A percentile compares a stretch with the other conserved stretches of the same genome.
Evolutionary conservation across 2,797 vertebrate genomes (phyloP).

Genomic region (Mus caroli): DNA sequence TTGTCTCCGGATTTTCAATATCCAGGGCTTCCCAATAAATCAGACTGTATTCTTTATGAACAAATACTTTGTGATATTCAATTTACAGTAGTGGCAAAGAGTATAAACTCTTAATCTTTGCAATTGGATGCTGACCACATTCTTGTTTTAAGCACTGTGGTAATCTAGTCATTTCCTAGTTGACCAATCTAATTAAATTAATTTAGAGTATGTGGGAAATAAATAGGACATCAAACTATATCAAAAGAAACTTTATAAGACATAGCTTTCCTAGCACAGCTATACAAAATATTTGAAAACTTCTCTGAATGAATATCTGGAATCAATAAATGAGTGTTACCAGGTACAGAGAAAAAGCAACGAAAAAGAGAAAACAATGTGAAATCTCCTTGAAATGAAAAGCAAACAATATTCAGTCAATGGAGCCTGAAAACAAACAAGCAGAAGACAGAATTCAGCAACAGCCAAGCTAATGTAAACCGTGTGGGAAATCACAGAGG

Average conservation of each 20-base stretch:
- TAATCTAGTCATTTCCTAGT: background rate
- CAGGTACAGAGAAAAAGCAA: background rate
- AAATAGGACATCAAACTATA: conserved; percentile 23
- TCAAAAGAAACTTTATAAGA: background rate
- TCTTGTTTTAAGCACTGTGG: background rate
- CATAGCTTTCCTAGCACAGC: background rate
- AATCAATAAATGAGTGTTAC: conserved; percentile 16
- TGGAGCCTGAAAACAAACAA: conserved; percentile 48
- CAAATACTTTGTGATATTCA: background rate
- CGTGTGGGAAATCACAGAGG: conserved; percentile 3
- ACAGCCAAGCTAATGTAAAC: background rate
- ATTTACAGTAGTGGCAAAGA: background rate
- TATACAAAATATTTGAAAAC: conserved; percentile 1
- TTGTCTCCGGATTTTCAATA: background rate
- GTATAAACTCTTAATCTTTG: background rate
- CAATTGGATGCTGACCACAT: background rate
- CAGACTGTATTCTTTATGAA: background rate
- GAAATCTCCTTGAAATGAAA: conserved; percentile 35
- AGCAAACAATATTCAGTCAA: background rate
- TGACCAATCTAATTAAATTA: background rate
- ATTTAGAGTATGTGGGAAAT: background rate
- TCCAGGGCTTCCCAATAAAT: background rate
- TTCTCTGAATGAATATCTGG: background rate
- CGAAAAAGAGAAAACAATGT: background rate
- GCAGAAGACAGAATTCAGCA: background rate